Evolutionary conservation across 2,888 invertebrate species (phyloP), one percentile per base, ranked within the genome.

Genomic region (Polydrusus cervinus): DNA sequence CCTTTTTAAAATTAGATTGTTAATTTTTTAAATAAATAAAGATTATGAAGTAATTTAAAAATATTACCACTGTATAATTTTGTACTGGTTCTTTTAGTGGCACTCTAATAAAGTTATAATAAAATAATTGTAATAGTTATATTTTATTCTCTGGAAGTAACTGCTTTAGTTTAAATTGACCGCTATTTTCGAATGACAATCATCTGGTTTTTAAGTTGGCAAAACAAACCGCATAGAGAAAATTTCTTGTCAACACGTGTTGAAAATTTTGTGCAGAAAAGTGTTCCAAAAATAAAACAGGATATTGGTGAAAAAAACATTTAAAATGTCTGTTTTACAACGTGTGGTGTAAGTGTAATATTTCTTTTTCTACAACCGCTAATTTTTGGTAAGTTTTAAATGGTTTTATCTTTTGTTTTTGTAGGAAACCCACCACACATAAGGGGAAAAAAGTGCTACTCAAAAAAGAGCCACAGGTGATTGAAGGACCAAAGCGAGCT

Each of bases 381-480:
- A 16, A 30, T 10, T 49, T 18, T 43, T 5, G 62, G 53, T 61
- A 55, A 64, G 55, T 53, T 74, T 68, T 18, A 8, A 14, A 34
- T 20, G 7, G n/a, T 64, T 18, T 64, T 47, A 10, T 5, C 20
- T 0, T 49, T 71, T 69, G 18, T 64, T 60, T 74, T 80, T 83
- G 88, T 86, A 97, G 97, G 79, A 97, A 97, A 89, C 95, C 97
- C 0, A 95, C 93, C 81, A 97, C 96, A 61, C 93, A 94, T 60
- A 94, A 92, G 85, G 97, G 96, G 18, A 98, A 97, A 86, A 93
- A 95, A 82, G 92, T 93, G 14, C 87, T 99, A 65, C 88, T 94
- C 67, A 92, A 93, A 11, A 91, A 93, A 79, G 97, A 95, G 83
- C 95, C 98, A 0, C 96, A 98, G 86, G 87, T 97, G 0, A 90